Evolutionary conservation across 2,113 vertebrate genomes (phyloP).

Genomic region (Leptobrachium leishanense): DNA sequence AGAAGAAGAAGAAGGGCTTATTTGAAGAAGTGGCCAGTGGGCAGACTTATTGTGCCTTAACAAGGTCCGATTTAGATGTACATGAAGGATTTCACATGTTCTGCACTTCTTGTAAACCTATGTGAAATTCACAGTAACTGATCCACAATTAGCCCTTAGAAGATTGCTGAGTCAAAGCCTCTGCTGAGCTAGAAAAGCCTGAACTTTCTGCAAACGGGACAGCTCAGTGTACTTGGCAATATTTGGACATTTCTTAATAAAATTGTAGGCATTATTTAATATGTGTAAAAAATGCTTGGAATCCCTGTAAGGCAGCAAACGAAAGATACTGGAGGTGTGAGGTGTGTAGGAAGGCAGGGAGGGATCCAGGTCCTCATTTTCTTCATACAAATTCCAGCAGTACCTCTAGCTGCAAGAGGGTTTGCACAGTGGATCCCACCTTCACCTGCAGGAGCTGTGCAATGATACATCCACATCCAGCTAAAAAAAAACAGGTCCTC

Average conservation of each 20-base stretch:
- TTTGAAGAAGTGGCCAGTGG: constrained; percentile 53
- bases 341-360: constrained; percentile 37
- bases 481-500: too few relatives aligned
- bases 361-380: constrained; percentile 43
- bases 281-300: neutral
- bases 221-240: too few relatives aligned
- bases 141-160: constrained; percentile 27
- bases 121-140: constrained; percentile 53
- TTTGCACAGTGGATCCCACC: constrained; percentile 55
- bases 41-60: constrained; percentile 53
- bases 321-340: neutral
- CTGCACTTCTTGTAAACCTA: constrained; percentile 28
- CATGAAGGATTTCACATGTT: constrained; percentile 28
- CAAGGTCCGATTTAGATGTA: constrained; percentile 35
- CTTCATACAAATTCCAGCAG: constrained; percentile 51
- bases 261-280: too few relatives aligned
- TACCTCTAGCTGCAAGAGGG: constrained; percentile 55
- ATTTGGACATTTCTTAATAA: too few relatives aligned
- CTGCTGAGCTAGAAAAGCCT: neutral
- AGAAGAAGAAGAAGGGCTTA: neutral
- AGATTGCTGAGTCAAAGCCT: constrained; percentile 37
- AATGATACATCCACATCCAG: too few relatives aligned
- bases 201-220: neutral
- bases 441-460: constrained; percentile 53
- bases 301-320: neutral